Base-by-base conservation (phyloP, 2,797 vertebrate genomes). In the Poliocrania exsul region DNA sequence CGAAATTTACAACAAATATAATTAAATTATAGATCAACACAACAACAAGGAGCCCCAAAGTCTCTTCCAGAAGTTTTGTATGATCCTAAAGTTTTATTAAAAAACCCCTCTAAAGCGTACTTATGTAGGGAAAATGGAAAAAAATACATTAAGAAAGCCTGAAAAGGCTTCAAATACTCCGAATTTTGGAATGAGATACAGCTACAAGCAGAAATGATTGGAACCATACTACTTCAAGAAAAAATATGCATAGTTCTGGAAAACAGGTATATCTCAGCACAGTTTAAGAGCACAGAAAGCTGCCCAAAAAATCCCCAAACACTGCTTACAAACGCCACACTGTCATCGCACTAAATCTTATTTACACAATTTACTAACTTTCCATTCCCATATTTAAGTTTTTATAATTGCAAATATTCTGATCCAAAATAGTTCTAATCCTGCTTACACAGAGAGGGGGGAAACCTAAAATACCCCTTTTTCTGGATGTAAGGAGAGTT, bases 371-470 rank as follows among this genome's bases (percentile, higher is more conserved):
- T 84, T 51, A 84, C 66, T 75, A 67, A 85, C 60, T 96, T 87
- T 79, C 69, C 49, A 70, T 72, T 87, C 91, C 47, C 65, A 90
- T 57, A 70, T 65, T n/a, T 13, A 54, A 71, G 33, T 53, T 94
- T 94, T 64, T 82, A 64, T 53, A 96, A 90, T 54, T 93, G 93
- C 73, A 96, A 96, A 94, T 75, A 86, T 31, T 93, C 58, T 46
- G 16, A 72, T 81, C 50, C 85, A 88, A 91, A 94, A 81, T 26
- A 96, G 62, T 19, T 38, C 53, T 87, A 81, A 89, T 62, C 40
- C 46, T 35, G 19, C 49, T 78, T 44, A 69, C 20, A 35, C 6
- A 7, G 64, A 26, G 7, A 16, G 5, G 3, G 21, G 7, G 3
- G 16, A 3, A 60, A 72, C 47, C 13, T 25, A 69, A 83, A 88